These are phyloP conservation scores for Pristionchus entomophagus DNA, from an alignment of 2,888 invertebrate genomes.

Conservation along the genomic window DNA sequence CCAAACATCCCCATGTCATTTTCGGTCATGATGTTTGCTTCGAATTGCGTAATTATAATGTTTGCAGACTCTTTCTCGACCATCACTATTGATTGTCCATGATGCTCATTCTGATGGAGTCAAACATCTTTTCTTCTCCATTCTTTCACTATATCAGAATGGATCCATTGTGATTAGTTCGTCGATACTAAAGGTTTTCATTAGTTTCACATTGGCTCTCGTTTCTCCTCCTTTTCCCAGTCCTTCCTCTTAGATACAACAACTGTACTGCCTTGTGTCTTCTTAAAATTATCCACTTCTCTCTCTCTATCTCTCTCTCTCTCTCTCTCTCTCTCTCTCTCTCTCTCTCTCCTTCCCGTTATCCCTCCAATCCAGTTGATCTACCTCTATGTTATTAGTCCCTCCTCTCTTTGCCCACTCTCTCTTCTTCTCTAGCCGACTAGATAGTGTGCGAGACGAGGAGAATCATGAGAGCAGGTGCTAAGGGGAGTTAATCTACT, in stretches of 20 bases:
- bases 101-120: not conserved
- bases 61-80: not conserved
- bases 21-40: not conserved
- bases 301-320: too few relatives aligned
- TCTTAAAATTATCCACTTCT: slow-evolving; percentile 18
- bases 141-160: too few relatives aligned
- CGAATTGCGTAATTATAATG: slow-evolving; percentile 31
- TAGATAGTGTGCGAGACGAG: not conserved
- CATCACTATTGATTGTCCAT: not conserved
- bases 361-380: slow-evolving; percentile 32
- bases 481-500: slow-evolving; percentile 18
- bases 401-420: not conserved
- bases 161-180: too few relatives aligned
- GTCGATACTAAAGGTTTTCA: too few relatives aligned
- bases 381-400: not conserved
- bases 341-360: not conserved
- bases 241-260: not conserved
- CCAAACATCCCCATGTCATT: slow-evolving; percentile 13
- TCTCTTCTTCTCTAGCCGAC: not conserved
- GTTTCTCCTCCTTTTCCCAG: too few relatives aligned
- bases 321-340: too few relatives aligned
- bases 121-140: not conserved
- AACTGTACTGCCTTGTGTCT: not conserved
- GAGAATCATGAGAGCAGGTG: not conserved
- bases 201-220: too few relatives aligned